Conservation (phyloP, 2,113 vertebrate species). For the Bambusicola thoracicus region DNA sequence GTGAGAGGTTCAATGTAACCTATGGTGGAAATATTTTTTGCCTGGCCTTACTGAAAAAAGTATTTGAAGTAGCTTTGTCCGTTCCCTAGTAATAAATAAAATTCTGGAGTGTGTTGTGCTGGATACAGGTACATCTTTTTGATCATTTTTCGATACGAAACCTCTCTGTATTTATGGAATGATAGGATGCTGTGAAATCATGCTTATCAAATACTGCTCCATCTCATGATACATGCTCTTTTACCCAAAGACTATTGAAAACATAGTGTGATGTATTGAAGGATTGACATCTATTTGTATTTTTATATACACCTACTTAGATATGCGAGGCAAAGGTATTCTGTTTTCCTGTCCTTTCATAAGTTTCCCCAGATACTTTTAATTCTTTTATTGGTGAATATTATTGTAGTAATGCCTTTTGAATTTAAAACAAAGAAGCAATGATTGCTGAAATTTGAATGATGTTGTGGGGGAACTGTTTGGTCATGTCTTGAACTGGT, state of each 20-base stretch:
- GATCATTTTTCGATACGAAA: background rate
- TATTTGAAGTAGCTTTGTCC: too few species aligned
- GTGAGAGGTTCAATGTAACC: background rate
- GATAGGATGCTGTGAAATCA: too few species aligned
- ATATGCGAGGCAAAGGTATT: background rate
- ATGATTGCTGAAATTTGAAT: background rate
- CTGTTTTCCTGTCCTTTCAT: background rate
- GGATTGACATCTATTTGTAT: background rate
- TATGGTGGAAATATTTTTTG: background rate
- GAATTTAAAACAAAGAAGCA: background rate
- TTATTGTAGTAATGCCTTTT: background rate
- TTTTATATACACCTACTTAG: background rate
- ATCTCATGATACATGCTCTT: background rate
- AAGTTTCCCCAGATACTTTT: background rate
- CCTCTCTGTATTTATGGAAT: background rate
- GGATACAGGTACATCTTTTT: background rate
- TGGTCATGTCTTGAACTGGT: too few species aligned
- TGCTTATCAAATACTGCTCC: background rate
- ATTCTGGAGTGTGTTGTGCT: background rate
- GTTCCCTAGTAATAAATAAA: background rate
- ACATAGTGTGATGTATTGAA: background rate
- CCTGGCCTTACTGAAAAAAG: background rate
- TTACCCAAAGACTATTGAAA: background rate
- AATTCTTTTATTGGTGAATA: background rate
- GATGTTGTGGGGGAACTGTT: background rate